These are phyloP conservation scores for Sebastes kiyomatsui DNA, from an alignment of 2,797 vertebrate species.

Conservation along the genomic window DNA sequence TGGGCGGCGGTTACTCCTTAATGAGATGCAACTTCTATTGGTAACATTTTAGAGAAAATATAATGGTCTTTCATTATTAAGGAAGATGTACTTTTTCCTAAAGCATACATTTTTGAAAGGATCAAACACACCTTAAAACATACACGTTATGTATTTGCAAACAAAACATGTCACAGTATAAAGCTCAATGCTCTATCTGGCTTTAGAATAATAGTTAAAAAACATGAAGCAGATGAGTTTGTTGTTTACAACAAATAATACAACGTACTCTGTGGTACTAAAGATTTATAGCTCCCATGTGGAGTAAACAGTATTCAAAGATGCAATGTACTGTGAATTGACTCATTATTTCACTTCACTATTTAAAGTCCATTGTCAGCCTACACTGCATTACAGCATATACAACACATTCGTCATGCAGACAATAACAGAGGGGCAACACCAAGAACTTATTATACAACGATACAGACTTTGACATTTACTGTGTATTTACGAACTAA, in stretches of 20 bases:
- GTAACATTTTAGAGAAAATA: neutral
- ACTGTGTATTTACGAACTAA: constrained; percentile 11
- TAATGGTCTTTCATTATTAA: neutral
- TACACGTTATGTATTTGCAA: neutral
- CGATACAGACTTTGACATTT: constrained; percentile 15
- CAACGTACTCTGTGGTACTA: neutral
- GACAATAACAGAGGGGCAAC: neutral
- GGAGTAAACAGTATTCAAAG: constrained; percentile 4
- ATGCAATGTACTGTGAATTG: neutral
- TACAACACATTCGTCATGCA: constrained; percentile 29
- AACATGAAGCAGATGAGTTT: neutral
- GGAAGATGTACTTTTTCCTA: neutral
- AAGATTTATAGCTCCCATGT: neutral
- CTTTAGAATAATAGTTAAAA: neutral
- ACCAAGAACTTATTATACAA: constrained; percentile 5
- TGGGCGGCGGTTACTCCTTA: neutral
- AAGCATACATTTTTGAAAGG: neutral
- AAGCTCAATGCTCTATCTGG: neutral
- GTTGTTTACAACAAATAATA: neutral
- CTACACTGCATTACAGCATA: neutral
- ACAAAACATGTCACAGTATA: neutral
- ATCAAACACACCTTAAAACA: neutral
- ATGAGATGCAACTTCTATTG: neutral
- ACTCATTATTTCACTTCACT: constrained; percentile 14
- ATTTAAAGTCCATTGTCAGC: constrained; percentile 14